A percentile compares a stretch with the other conserved stretches of the same genome.
Conservation (phyloP, 2,113 vertebrate genomes). For the Dascyllus trimaculatus region DNA sequence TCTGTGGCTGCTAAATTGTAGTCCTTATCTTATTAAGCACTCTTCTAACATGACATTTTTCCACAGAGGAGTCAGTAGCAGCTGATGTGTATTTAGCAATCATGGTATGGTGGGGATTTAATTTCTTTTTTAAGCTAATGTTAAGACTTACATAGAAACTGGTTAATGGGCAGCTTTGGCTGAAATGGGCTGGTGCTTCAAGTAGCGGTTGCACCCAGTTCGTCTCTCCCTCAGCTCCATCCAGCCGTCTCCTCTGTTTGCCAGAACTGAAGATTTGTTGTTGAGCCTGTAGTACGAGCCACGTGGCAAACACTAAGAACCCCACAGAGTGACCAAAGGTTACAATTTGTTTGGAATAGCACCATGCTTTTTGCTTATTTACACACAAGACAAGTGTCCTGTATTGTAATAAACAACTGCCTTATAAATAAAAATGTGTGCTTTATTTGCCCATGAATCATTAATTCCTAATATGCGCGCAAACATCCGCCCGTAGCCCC, state of each 20-base stretch:
- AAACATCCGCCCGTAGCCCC: slow-evolving; percentile 37
- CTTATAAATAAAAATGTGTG: slow-evolving; percentile 44
- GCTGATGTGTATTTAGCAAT: neutral
- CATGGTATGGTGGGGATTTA: neutral
- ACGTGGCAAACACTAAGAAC: no score
- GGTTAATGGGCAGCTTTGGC: no score
- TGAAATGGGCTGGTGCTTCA: no score
- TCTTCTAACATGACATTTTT: neutral
- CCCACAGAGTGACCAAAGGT: neutral
- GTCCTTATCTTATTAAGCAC: neutral
- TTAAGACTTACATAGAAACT: neutral
- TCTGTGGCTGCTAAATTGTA: neutral
- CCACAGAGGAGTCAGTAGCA: neutral
- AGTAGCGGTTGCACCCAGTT: neutral
- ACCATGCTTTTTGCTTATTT: slow-evolving; percentile 23
- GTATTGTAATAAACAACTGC: slow-evolving; percentile 31
- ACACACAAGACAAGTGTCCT: slow-evolving; percentile 23
- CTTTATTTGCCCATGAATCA: slow-evolving; percentile 62
- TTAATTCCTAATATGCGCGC: slow-evolving; percentile 58
- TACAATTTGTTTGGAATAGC: neutral
- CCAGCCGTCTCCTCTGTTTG: neutral
- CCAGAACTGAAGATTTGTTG: slow-evolving; percentile 8
- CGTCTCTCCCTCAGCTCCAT: slow-evolving; percentile 7
- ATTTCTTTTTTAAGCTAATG: neutral
- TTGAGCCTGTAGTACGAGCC: neutral